These are phyloP conservation scores for Trachymyrmex septentrionalis DNA, from an alignment of 1,140 invertebrate genomes.

Conservation along the genomic window DNA sequence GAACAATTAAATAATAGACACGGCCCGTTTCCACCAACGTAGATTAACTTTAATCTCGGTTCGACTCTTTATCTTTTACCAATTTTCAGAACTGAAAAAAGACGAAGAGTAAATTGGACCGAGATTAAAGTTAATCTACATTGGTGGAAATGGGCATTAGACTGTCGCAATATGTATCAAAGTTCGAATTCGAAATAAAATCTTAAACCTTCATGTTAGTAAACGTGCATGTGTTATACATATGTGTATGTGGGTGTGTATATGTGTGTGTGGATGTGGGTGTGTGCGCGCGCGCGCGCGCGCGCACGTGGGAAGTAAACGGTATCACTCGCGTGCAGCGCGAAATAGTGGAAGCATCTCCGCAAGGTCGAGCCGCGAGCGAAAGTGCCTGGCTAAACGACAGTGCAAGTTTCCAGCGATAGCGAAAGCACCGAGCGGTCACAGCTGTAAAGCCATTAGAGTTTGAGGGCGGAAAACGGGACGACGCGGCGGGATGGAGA, in stretches of 20 bases:
- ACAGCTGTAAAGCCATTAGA: constrained; percentile 83
- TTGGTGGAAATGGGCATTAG: no score
- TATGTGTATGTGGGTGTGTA: neutral
- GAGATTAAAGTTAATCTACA: no score
- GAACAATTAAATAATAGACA: neutral
- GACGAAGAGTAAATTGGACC: no score
- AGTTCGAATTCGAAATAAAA: neutral
- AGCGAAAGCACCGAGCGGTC: constrained; percentile 82
- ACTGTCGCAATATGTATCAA: neutral
- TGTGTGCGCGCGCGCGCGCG: no score
- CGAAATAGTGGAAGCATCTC: constrained; percentile 40
- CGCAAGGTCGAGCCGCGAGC: constrained; percentile 66
- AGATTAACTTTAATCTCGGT: no score
- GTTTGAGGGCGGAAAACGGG: constrained; percentile 67
- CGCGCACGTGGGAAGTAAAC: constrained; percentile 19
- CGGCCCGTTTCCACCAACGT: no score
- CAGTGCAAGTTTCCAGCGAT: constrained; percentile 84
- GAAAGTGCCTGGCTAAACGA: constrained; percentile 80
- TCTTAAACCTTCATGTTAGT: neutral
- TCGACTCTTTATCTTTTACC: no score
- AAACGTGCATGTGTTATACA: neutral
- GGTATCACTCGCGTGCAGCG: constrained; percentile 44
- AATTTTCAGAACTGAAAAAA: no score
- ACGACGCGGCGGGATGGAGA: neutral
- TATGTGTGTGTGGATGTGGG: no score